These are phyloP conservation scores for Notamacropus eugenii DNA, from an alignment of 2,797 vertebrate species.

Conservation along the genomic window DNA sequence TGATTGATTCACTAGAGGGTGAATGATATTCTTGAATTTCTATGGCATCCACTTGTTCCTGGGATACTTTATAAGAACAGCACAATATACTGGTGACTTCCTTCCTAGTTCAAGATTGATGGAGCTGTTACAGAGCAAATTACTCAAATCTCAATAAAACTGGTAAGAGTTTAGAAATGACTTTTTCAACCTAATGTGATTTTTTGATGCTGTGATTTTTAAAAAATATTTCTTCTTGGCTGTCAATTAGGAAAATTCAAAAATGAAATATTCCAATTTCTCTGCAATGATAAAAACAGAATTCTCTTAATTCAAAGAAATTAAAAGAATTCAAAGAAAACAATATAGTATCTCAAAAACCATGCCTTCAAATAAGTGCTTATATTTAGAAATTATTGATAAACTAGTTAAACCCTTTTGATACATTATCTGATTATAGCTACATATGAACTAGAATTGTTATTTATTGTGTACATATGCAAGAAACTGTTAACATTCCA, in stretches of 20 bases:
- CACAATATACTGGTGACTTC: neutral
- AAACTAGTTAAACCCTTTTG: slow-evolving; percentile 1
- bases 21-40: neutral
- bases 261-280: neutral
- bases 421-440: slow-evolving; percentile 27
- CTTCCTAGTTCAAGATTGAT: slow-evolving; percentile 8
- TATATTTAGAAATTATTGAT: slow-evolving; percentile 18
- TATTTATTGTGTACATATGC: slow-evolving; percentile 10
- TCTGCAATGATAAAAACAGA: neutral
- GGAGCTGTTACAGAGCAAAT: neutral
- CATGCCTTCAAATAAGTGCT: neutral
- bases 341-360: neutral
- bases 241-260: slow-evolving; percentile 11
- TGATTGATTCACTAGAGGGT: neutral
- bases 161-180: slow-evolving; percentile 56
- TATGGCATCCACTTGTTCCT: slow-evolving; percentile 4
- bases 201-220: slow-evolving; percentile 6
- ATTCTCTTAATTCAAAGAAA: neutral
- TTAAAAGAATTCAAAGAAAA: neutral
- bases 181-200: slow-evolving; percentile 5
- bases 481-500: slow-evolving; percentile 12
- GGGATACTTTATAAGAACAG: slow-evolving; percentile 25
- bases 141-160: neutral
- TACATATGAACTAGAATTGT: neutral
- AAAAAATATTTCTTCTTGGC: slow-evolving; percentile 26